Evolutionary conservation across 2,797 vertebrate species (phyloP).

Genomic region (Crocidura indochinensis): DNA sequence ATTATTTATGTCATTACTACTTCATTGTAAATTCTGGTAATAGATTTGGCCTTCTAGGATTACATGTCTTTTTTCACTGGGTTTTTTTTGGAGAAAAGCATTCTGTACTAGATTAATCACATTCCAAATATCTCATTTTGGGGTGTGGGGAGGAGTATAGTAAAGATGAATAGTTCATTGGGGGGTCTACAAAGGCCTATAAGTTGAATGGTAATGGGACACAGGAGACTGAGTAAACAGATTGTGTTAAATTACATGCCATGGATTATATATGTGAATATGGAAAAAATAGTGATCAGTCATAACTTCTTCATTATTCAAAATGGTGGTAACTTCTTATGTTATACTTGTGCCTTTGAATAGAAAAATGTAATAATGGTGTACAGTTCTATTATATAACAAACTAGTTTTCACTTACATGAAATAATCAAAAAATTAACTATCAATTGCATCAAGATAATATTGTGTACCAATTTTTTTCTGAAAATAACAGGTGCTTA

Average conservation of each 20-base stretch:
- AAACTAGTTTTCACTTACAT: not conserved
- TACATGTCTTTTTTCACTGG: slow-evolving; percentile 42
- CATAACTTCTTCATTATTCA: slow-evolving; percentile 51
- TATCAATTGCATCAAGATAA: not conserved
- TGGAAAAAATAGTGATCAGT: not conserved
- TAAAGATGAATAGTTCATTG: not conserved
- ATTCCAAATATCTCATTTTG: not conserved
- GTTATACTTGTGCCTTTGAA: not conserved
- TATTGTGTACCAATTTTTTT: slow-evolving; percentile 1
- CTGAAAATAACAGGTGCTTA: slow-evolving; percentile 27
- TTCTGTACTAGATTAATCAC: slow-evolving; percentile 1
- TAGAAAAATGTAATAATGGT: slow-evolving; percentile 6
- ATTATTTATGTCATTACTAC: slow-evolving; percentile 19
- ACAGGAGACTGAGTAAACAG: not conserved
- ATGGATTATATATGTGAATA: not conserved
- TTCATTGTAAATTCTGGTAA: slow-evolving; percentile 29
- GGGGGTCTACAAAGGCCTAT: slow-evolving; percentile 10
- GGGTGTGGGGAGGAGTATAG: not conserved
- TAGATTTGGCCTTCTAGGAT: slow-evolving; percentile 1
- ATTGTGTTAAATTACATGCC: not conserved
- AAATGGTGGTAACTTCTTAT: not conserved
- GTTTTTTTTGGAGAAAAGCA: not conserved
- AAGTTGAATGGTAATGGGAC: not conserved
- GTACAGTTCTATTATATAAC: slow-evolving; percentile 20
- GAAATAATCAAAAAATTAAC: not conserved